phyloP scores from a whole-genome alignment of 2,113 vertebrate genomes.

The Anser cygnoides region DNA sequence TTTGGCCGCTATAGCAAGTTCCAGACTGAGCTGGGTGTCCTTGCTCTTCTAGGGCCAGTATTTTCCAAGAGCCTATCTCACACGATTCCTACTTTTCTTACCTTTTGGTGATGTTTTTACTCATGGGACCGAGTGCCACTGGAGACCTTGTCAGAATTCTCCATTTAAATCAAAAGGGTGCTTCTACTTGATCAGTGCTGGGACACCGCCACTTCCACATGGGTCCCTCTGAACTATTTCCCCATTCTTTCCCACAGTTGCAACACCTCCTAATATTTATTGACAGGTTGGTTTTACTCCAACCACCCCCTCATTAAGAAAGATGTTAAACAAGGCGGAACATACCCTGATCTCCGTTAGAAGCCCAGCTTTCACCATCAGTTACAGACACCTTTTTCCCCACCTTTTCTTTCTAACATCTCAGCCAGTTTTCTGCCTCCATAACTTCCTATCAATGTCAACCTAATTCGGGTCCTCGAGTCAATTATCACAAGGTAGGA shows the following conservation, averaged over 20 bases:
- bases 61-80: neutral
- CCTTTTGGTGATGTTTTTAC: rapidly evolving
- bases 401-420: neutral
- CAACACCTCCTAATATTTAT: neutral
- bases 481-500: neutral
- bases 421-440: neutral
- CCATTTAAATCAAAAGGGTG: rapidly evolving
- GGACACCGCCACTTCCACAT: rapidly evolving
- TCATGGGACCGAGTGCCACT: rapidly evolving
- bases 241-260: neutral
- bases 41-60: neutral
- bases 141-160: neutral
- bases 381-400: rapidly evolving
- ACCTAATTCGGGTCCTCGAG: neutral
- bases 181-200: neutral
- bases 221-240: neutral
- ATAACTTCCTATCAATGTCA: neutral
- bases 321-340: neutral
- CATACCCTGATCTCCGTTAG: rapidly evolving
- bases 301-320: neutral
- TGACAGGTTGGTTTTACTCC: neutral
- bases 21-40: neutral
- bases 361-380: neutral
- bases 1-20: neutral
- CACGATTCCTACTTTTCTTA: neutral